Base-by-base conservation (phyloP, 1,140 invertebrate genomes). In the Phymastichus coffea region DNA sequence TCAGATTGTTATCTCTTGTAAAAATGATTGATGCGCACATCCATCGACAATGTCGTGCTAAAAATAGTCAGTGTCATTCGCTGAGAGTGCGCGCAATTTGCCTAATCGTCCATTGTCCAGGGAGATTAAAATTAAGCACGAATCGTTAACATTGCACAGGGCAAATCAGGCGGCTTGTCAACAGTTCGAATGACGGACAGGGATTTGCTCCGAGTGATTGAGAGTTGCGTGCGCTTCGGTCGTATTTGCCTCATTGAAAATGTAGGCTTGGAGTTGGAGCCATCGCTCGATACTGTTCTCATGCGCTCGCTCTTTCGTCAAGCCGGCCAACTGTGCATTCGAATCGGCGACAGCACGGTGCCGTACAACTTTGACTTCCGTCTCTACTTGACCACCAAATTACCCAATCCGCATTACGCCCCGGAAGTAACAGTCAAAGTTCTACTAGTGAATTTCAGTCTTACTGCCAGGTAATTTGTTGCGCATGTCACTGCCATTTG, bases 151-250 rank as follows among this genome's bases (percentile, higher is more conserved):
- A 3, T 33, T 26, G 38, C 38, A 26, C 57, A 86, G 85, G 82
- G 80, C 9, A 87, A 87, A 77, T 67, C 76, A 2, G 76, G 78
- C 44, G 84, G 84, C 0, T 57, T 88, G 23, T 72, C 82, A 0
- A 78, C 87, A 4, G 80, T 77, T 54, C 90, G 85, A 63, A 82
- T 80, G 69, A 87, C 83, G 63, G 90, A 91, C 74, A 81, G 86
- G 76, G 84, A 89, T 71, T 63, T 88, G 56, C 76, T 91, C 28
- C 74, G 88, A 19, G 85, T 83, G 1, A 78, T 94, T 25, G 90
- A 93, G 70, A 87, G 86, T 30, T 87, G 87, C 22, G 82, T 93
- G 2, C 83, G 90, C 57, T 85, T 88, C 66, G 88, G 88, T 19
- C 86, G 82, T 53, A 81, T 86, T 0, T 82, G 87, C 9, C 70